phyloP scores from a whole-genome alignment of 2,797 vertebrate species.

The Iguana delicatissima region DNA sequence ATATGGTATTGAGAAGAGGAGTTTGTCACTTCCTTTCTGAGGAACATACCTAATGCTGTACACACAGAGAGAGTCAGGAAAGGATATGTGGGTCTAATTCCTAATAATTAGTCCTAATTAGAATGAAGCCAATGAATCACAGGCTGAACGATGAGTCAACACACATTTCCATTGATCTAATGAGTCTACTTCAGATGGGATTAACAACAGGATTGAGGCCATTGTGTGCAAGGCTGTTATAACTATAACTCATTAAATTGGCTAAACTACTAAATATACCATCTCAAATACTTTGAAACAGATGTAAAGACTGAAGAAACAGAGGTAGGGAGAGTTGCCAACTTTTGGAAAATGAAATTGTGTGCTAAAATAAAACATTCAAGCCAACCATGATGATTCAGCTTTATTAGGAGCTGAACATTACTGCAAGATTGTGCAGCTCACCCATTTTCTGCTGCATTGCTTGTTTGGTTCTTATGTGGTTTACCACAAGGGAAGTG shows the following conservation, averaged over 20 bases:
- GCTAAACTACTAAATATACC: not conserved
- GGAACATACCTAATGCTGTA: not conserved
- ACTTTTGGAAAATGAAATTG: slow-evolving; percentile 21
- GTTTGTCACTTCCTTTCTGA: not conserved
- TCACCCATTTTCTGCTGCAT: slow-evolving; percentile 30
- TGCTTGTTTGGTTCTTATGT: slow-evolving; percentile 3
- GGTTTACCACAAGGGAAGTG: slow-evolving; percentile 28
- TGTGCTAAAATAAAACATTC: slow-evolving; percentile 24
- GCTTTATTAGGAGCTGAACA: not conserved
- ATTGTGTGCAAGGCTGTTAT: too few species aligned
- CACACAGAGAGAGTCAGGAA: not conserved
- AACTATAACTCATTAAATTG: not conserved
- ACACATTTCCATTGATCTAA: too few species aligned
- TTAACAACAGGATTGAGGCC: too few species aligned
- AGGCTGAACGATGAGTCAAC: too few species aligned
- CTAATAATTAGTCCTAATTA: too few species aligned
- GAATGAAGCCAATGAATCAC: too few species aligned
- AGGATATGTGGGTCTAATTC: not conserved
- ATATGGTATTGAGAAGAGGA: not conserved
- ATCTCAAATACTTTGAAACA: not conserved
- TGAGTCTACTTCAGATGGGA: too few species aligned
- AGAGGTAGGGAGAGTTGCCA: not conserved
- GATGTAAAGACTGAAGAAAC: not conserved
- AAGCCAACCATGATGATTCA: not conserved
- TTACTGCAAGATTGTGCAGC: slow-evolving; percentile 33